Evolutionary conservation across 2,797 vertebrate species (phyloP), one percentile per base, ranked within the genome.

Genomic region (Cirrhinus mrigala): DNA sequence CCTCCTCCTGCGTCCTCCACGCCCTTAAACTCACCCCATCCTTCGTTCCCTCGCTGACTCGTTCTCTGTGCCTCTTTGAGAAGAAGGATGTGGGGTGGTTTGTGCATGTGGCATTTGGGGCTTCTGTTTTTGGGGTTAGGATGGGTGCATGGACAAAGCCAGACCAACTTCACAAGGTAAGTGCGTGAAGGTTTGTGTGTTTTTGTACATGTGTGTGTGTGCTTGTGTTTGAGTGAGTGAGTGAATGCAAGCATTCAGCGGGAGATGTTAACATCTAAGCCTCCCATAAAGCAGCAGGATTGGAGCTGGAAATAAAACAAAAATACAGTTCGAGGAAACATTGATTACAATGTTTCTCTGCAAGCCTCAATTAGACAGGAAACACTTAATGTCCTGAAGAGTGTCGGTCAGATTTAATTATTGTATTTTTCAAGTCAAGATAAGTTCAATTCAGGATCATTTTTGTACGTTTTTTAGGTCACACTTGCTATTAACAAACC

Each of bases 41-140:
- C 69, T 64, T 68, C 0, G 64, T 82, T 48, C 82, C 48, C 79
- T 82, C 75, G 74, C 90, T 88, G 90, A 90, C 90, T 88, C 88
- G 92, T 91, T 80, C 37, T 89, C 89, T 88, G 83, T 54, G 89
- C 56, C 87, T 89, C 73, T 52, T 66, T 88, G 89, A 92, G 88
- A 88, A 85, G 88, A 93, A 92, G 90, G 91, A 96, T 96, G 95
- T 93, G 92, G 92, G 89, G 80, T 92, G 86, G 90, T 81, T 90
- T 92, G 89, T 81, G 85, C 79, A 24, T 89, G 76, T 94, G 92
- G 88, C 75, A 75, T 88, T 52, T 90, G 83, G 64, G 79, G 80
- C 86, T 92, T 8, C 76, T 91, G 82, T 50, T 90, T 80, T 76
- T 87, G 83, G 85, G 84, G 44, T 70, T 90, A 90, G 88, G 87